phyloP scores from a whole-genome alignment of 30 jellyfish, hydroid and myxozoan genomes.

The Aurelia aurita complex sp. Pacific region DNA sequence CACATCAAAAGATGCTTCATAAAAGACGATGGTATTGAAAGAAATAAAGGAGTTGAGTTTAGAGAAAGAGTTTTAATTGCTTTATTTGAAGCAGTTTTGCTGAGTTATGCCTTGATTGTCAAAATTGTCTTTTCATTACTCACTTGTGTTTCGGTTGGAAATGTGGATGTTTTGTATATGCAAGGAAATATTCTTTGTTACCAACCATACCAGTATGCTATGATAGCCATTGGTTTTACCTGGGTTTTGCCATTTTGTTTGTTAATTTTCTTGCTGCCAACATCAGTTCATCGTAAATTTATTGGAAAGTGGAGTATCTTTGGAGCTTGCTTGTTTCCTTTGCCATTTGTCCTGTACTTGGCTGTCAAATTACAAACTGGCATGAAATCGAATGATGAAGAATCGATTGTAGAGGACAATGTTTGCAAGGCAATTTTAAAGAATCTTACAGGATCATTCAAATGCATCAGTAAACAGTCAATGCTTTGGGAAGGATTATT shows the following conservation, averaged over 20 bases:
- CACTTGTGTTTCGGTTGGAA: background rate
- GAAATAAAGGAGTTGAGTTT: background rate
- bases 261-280: slow-evolving; percentile 8
- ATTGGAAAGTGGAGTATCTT: background rate
- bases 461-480: too few relatives aligned
- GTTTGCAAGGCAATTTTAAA: too few relatives aligned
- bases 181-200: slow-evolving; percentile 15
- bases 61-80: slow-evolving; percentile 3
- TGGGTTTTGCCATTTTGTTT: slow-evolving; percentile 23
- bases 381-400: too few relatives aligned
- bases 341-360: background rate
- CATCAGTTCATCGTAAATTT: background rate
- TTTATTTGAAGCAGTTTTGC: slow-evolving; percentile 6
- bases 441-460: too few relatives aligned
- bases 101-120: slow-evolving; percentile 9
- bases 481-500: too few relatives aligned
- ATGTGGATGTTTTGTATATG: background rate
- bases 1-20: background rate
- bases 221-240: background rate
- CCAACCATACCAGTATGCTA: slow-evolving; percentile 12
- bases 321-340: slow-evolving; percentile 6
- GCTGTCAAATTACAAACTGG: too few relatives aligned
- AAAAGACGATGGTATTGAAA: background rate
- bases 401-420: too few relatives aligned
- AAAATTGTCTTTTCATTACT: slow-evolving; percentile 7